Percentiles rank a stretch among this genome's conserved stretches.
Evolutionary conservation across 2,113 vertebrate species (phyloP).

Genomic region (Crotalus helleri): DNA sequence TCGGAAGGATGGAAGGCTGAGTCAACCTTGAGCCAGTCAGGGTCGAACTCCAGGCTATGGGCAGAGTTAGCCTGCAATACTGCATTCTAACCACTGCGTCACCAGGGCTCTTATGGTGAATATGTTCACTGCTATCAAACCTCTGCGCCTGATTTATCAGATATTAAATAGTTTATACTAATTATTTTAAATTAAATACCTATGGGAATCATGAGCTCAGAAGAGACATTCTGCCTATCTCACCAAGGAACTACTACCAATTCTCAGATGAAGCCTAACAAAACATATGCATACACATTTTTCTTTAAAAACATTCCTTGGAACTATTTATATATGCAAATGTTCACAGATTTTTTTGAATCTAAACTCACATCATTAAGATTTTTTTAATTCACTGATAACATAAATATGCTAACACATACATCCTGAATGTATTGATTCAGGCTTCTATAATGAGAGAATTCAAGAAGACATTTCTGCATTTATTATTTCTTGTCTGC

Average conservation of each 20-base stretch:
- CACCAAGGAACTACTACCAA: background rate
- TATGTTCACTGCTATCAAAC: background rate
- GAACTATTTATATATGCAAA: background rate
- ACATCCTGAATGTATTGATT: background rate
- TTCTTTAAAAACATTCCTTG: background rate
- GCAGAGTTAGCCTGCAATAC: background rate
- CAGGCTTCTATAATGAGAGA: background rate
- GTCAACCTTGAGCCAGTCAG: background rate
- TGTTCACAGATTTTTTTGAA: background rate
- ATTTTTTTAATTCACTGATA: background rate
- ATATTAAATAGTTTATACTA: background rate
- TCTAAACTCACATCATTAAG: background rate
- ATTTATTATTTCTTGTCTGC: background rate
- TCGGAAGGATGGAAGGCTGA: background rate
- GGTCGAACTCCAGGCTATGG: background rate
- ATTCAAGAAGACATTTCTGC: conserved; percentile 21
- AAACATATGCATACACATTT: background rate
- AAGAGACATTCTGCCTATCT: background rate
- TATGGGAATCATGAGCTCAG: background rate
- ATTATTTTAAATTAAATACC: background rate
- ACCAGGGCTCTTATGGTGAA: background rate
- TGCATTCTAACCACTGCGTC: background rate
- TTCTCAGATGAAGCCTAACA: background rate
- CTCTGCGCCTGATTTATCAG: background rate
- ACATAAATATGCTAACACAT: background rate